Conservation (phyloP, 2,888 invertebrate genomes). For the Melanotus villosus region DNA sequence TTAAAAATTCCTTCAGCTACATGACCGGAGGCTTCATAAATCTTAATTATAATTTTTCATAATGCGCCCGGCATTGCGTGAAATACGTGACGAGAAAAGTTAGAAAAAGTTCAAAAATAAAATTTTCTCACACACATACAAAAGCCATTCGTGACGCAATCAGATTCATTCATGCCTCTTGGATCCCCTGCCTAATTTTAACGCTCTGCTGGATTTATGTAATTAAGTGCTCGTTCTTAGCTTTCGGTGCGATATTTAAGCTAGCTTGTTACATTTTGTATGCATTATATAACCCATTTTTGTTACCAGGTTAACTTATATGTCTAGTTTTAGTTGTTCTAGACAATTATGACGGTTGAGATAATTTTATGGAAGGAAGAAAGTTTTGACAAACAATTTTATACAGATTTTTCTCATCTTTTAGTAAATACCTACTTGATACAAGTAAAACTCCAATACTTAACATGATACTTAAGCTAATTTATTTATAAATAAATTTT, state of each 20-base stretch:
- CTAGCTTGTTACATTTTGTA: not conserved
- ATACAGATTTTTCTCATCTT: no score
- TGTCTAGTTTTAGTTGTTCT: not conserved
- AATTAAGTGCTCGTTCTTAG: conserved; percentile 13
- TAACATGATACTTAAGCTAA: no score
- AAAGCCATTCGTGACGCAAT: conserved; percentile 5
- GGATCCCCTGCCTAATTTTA: conserved; percentile 22
- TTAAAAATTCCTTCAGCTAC: no score
- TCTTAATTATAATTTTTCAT: conserved; percentile 14
- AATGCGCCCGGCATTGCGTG: not conserved
- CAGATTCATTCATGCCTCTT: conserved; percentile 25
- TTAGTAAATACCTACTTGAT: no score
- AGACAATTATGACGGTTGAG: not conserved
- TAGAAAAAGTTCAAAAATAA: not conserved
- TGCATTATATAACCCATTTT: not conserved
- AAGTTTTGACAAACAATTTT: no score
- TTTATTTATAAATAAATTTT: no score
- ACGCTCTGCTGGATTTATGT: conserved; percentile 14
- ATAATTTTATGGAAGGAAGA: no score
- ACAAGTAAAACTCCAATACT: no score
- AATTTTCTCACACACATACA: conserved; percentile 10
- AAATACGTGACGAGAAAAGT: conserved; percentile 31
- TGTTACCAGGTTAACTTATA: not conserved
- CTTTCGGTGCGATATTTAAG: conserved; percentile 6
- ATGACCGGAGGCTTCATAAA: no score